Base-by-base conservation (phyloP, 1,140 invertebrate genomes). In the Macrobrachium rosenbergii region DNA sequence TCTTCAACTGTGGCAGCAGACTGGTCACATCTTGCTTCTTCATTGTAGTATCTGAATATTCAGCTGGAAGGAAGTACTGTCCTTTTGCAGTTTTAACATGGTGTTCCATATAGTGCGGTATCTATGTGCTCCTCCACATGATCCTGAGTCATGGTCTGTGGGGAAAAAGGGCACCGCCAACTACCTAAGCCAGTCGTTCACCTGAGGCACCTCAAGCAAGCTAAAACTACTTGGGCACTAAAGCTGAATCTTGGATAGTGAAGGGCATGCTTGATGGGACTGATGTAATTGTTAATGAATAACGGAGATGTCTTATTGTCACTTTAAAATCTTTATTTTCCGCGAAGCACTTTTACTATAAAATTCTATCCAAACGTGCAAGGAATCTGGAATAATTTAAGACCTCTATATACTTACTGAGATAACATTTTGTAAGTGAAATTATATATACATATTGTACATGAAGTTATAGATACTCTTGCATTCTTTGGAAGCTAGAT, bases 241-340 rank as follows among this genome's bases (percentile, higher is more conserved):
- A 63, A 37, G 60, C 60, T 14, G 45, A 81, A 21, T 67, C 28
- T n/a, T 37, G 37, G 37, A 81, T 81, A 67, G 10, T 81, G n/a
- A 45, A 37, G 79, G 79, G 79, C 23, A 81, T 81, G 79, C 79
- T 81, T 81, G 23, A 45, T 45, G 62, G 79, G 79, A 45, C 37
- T 64, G 63, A 81, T 64, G 0, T 37, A 43, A 62, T 28, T 37
- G 14, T 23, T 37, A 72, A 11, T 64, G 16, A 28, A 16, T 14
- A 43, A 63, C 11, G 12, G 21, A 63, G 19, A 62, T 64, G 19
- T 43, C 17, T 63, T 64, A 63, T 81, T 81, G 79, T 81, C 63
- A 64, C 79, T 81, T 81, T 63, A 81, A 60, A 81, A 81, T 81
- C 62, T 80, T 28, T 37, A 28, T 16, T 80, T 80, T 12, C 43